A percentile compares a stretch with the other conserved stretches of the same genome.
Evolutionary conservation across 2,888 invertebrate genomes (phyloP).

Genomic region (Caenorhabditis sp.): DNA sequence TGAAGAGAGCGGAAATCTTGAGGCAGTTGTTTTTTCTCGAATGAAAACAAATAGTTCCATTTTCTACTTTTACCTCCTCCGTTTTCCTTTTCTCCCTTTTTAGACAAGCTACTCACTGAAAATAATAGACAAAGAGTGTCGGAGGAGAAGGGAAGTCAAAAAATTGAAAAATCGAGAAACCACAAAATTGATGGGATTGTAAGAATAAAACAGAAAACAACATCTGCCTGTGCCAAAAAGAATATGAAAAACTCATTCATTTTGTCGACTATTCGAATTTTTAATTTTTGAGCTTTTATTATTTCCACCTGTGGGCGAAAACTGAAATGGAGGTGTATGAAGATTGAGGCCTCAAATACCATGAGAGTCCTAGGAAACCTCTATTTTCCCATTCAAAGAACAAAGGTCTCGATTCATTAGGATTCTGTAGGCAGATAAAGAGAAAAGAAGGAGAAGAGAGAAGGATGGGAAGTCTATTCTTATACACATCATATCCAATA

Average conservation of each 20-base stretch:
- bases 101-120: background rate
- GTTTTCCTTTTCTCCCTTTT: background rate
- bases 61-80: background rate
- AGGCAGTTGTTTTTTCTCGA: slow-evolving; percentile 47
- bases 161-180: background rate
- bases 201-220: background rate
- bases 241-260: background rate
- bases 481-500: slow-evolving; percentile 9
- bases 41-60: slow-evolving; percentile 37
- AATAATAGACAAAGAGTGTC: slow-evolving; percentile 6
- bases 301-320: background rate
- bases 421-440: background rate
- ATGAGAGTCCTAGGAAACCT: background rate
- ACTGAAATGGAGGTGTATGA: too few relatives aligned
- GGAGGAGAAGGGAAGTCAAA: too few relatives aligned
- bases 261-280: background rate
- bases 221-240: background rate
- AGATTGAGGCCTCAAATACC: background rate
- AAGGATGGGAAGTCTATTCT: slow-evolving; percentile 4
- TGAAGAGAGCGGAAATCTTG: slow-evolving; percentile 41
- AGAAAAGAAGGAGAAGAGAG: background rate
- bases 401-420: slow-evolving; percentile 2
- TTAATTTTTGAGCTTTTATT: background rate
- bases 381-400: background rate
- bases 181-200: background rate